Conservation (phyloP, 2,888 invertebrate genomes). For the Drosophila melanocephala region DNA sequence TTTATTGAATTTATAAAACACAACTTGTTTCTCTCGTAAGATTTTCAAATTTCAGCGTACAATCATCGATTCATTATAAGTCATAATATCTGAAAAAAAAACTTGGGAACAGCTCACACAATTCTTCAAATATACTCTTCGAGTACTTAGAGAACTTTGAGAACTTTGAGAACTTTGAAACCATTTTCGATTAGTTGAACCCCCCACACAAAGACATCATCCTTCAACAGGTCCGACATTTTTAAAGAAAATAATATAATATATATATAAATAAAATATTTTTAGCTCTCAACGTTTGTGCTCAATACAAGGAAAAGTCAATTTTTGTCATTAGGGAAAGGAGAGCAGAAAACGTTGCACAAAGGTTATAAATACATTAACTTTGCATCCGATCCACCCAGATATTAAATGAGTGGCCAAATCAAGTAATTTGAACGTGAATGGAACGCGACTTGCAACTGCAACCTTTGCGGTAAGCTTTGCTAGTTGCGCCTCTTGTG, state of each 20-base stretch:
- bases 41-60: background rate
- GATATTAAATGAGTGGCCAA: background rate
- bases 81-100: too few species aligned
- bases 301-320: background rate
- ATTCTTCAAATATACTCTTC: background rate
- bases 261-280: too few species aligned
- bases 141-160: background rate
- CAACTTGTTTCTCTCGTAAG: background rate
- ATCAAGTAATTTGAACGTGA: background rate
- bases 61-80: background rate
- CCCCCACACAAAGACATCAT: too few species aligned
- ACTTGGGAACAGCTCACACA: background rate
- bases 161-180: too few species aligned
- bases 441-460: background rate
- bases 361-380: background rate
- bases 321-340: background rate
- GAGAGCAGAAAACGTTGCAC: background rate
- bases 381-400: background rate
- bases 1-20: slow-evolving; percentile 71
- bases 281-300: too few species aligned
- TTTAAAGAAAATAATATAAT: background rate
- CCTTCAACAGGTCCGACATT: background rate
- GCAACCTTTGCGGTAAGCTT: background rate
- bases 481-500: slow-evolving; percentile 79
- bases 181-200: too few species aligned